Percentiles rank a stretch among this genome's conserved stretches.
Conservation (phyloP, 2,888 invertebrate genomes). For the Branchipolynoe longqiensis region DNA sequence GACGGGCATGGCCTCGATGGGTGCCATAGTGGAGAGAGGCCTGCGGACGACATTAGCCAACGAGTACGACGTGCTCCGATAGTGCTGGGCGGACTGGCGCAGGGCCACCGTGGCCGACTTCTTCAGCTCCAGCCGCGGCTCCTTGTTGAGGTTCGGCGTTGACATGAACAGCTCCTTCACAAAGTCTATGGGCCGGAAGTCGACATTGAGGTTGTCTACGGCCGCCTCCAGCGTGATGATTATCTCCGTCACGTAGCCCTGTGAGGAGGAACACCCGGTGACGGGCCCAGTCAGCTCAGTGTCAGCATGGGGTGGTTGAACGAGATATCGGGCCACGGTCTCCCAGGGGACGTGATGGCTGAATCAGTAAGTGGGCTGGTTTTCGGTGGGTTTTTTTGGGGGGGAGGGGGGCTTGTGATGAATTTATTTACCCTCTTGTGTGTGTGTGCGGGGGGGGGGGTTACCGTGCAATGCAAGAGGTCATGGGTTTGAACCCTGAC, state of each 20-base stretch:
- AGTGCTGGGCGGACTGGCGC: conserved; percentile 85
- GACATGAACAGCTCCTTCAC: conserved; percentile 95
- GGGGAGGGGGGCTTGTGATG: too few species aligned
- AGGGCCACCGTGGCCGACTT: conserved; percentile 77
- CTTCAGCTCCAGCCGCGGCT: conserved; percentile 70
- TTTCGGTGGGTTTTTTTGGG: too few species aligned
- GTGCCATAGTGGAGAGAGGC: conserved; percentile 84
- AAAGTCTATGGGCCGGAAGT: conserved; percentile 92
- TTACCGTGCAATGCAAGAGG: too few species aligned
- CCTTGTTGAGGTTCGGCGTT: conserved; percentile 89
- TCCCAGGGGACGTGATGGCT: not conserved
- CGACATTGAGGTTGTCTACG: conserved; percentile 90
- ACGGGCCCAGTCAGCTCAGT: not conserved
- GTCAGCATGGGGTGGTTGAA: too few species aligned
- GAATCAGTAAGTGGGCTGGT: too few species aligned
- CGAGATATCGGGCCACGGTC: too few species aligned
- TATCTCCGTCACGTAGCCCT: conserved; percentile 98
- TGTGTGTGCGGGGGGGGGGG: too few species aligned
- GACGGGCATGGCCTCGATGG: conserved; percentile 22
- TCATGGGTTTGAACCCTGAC: too few species aligned
- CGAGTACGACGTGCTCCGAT: conserved; percentile 93
- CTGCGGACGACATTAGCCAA: conserved; percentile 89
- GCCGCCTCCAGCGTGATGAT: conserved; percentile 96
- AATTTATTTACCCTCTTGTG: too few species aligned
- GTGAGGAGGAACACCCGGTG: conserved; percentile 66